A percentile compares a stretch with the other conserved stretches of the same genome.
Evolutionary conservation across 2,888 invertebrate species (phyloP).

Genomic region (Cerastis rubricosa): DNA sequence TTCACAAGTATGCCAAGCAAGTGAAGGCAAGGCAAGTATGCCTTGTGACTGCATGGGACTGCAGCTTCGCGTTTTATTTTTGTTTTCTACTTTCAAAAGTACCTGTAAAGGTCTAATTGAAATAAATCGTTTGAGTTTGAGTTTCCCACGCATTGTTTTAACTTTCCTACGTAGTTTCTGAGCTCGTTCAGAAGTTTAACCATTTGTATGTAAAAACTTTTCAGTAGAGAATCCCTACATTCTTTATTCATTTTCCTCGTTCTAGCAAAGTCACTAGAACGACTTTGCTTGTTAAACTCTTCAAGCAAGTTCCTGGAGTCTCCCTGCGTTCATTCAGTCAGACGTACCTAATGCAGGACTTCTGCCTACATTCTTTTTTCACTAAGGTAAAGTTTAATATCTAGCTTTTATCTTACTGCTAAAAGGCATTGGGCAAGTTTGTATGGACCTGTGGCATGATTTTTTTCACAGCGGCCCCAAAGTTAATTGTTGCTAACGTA

Average conservation of each 20-base stretch:
- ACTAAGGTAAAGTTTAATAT: neutral
- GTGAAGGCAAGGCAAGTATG: too few relatives aligned
- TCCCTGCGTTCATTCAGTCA: neutral
- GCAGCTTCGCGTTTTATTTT: too few relatives aligned
- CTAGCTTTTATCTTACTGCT: conserved; percentile 12
- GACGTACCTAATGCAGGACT: neutral
- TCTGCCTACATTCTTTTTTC: neutral
- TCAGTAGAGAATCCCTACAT: neutral
- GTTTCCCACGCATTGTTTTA: neutral
- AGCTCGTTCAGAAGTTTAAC: neutral
- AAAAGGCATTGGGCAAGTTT: too few relatives aligned
- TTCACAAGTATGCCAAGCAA: too few relatives aligned
- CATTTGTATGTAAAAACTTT: neutral
- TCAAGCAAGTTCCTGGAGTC: neutral
- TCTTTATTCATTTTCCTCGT: neutral
- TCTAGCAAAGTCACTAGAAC: too few relatives aligned
- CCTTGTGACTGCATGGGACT: too few relatives aligned
- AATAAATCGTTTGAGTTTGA: too few relatives aligned
- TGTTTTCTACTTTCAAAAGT: too few relatives aligned
- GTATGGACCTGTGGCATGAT: too few relatives aligned
- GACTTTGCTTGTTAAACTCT: neutral
- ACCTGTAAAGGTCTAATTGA: too few relatives aligned
- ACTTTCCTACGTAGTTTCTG: neutral
- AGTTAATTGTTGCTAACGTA: too few relatives aligned
- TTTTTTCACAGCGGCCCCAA: too few relatives aligned